These are phyloP conservation scores for Carposina sasakii DNA, from an alignment of 1,140 invertebrate genomes.

Conservation along the genomic window DNA sequence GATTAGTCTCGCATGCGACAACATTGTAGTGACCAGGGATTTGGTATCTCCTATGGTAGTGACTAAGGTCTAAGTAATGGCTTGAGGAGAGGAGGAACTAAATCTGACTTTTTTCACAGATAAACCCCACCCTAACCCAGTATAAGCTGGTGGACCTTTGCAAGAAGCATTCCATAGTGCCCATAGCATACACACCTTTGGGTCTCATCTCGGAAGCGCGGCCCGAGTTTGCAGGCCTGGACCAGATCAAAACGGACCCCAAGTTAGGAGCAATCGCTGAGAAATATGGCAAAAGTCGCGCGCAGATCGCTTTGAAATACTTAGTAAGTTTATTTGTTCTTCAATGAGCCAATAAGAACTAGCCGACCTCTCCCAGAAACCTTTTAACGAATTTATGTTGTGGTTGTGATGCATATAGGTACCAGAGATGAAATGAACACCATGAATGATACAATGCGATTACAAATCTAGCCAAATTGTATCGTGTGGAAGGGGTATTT, in stretches of 20 bases:
- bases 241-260: slow-evolving; percentile 51
- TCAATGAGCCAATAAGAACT: too few relatives aligned
- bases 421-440: too few relatives aligned
- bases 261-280: slow-evolving; percentile 69
- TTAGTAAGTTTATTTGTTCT: slow-evolving; percentile 42
- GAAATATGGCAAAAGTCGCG: slow-evolving; percentile 79
- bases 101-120: slow-evolving; percentile 42
- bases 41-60: too few relatives aligned
- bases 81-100: too few relatives aligned
- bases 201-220: slow-evolving; percentile 73
- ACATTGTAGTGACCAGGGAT: too few relatives aligned
- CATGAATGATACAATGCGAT: not conserved
- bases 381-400: too few relatives aligned
- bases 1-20: too few relatives aligned
- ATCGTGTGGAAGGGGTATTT: too few relatives aligned
- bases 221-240: slow-evolving; percentile 46
- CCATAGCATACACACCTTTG: slow-evolving; percentile 84
- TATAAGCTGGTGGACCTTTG: slow-evolving; percentile 47
- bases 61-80: too few relatives aligned
- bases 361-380: too few relatives aligned
- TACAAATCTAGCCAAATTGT: too few relatives aligned
- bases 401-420: too few relatives aligned
- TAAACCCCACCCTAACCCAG: slow-evolving; percentile 49
- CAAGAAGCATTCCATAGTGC: slow-evolving; percentile 31
- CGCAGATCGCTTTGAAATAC: slow-evolving; percentile 81